These are phyloP conservation scores for Pollachius pollachius DNA, from an alignment of 2,113 vertebrate species.

Conservation along the genomic window DNA sequence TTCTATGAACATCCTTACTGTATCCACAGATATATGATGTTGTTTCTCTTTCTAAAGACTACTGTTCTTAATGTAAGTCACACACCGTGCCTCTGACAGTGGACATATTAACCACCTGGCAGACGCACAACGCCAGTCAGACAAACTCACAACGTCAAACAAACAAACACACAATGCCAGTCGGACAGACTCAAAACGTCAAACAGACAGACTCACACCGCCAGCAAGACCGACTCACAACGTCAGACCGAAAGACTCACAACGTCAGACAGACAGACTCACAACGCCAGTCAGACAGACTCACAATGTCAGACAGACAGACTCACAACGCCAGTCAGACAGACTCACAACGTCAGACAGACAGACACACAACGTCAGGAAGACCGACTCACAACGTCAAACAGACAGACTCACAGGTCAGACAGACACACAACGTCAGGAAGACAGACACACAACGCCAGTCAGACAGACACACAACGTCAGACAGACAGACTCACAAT, in stretches of 20 bases:
- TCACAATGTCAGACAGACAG: neutral
- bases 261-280: neutral
- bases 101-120: constrained; percentile 12
- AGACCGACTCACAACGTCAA: constrained; percentile 39
- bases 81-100: neutral
- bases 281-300: neutral
- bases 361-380: too few species aligned
- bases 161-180: neutral
- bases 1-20: too few species aligned
- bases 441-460: neutral
- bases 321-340: neutral
- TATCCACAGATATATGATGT: too few species aligned
- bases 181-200: neutral
- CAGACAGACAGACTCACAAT: neutral
- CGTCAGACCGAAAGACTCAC: too few species aligned
- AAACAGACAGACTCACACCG: constrained; percentile 40
- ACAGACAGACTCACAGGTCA: neutral
- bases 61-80: too few species aligned
- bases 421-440: neutral
- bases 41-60: too few species aligned
- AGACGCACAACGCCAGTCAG: constrained; percentile 27
- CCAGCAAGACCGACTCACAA: too few species aligned
- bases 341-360: neutral
- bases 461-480: constrained; percentile 40
- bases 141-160: constrained; percentile 3